Percentiles rank a stretch among this genome's conserved stretches.
Conservation (phyloP, 2,797 vertebrate genomes). For the Falco berigora region DNA sequence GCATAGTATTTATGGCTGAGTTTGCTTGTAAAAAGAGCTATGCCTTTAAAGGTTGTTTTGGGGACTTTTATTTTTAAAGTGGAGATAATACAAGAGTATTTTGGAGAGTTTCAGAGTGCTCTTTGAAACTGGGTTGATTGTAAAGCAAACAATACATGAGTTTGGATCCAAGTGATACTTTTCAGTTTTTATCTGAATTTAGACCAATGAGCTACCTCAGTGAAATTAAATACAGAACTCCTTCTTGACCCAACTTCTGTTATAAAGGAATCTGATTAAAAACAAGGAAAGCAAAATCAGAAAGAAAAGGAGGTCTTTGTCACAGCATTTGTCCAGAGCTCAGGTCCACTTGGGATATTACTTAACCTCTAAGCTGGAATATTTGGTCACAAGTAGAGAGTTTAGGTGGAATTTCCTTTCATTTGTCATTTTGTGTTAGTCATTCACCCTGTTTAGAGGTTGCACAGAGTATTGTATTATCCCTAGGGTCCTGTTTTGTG, state of each 20-base stretch:
- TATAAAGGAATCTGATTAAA: neutral
- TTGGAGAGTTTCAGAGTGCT: neutral
- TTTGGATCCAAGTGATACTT: neutral
- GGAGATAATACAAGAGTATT: neutral
- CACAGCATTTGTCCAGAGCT: neutral
- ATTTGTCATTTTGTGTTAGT: slow-evolving; percentile 42
- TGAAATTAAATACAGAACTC: neutral
- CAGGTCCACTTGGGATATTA: neutral
- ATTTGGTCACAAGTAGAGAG: neutral
- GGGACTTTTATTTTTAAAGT: neutral
- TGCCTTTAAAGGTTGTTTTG: neutral
- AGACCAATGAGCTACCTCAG: neutral
- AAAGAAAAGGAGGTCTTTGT: neutral
- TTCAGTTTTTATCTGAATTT: neutral
- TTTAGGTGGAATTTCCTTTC: slow-evolving; percentile 40
- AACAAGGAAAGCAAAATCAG: neutral
- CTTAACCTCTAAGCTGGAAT: neutral
- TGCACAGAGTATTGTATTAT: slow-evolving; percentile 10
- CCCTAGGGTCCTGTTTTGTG: slow-evolving; percentile 36
- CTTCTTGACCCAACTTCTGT: neutral
- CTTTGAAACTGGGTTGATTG: neutral
- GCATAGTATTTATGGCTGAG: neutral
- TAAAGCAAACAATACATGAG: neutral
- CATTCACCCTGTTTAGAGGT: neutral
- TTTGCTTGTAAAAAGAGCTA: neutral